A percentile compares a stretch with the other conserved stretches of the same genome.
phyloP scores from a whole-genome alignment of 2,888 invertebrate genomes.

The Dicyrtoma fusca region DNA sequence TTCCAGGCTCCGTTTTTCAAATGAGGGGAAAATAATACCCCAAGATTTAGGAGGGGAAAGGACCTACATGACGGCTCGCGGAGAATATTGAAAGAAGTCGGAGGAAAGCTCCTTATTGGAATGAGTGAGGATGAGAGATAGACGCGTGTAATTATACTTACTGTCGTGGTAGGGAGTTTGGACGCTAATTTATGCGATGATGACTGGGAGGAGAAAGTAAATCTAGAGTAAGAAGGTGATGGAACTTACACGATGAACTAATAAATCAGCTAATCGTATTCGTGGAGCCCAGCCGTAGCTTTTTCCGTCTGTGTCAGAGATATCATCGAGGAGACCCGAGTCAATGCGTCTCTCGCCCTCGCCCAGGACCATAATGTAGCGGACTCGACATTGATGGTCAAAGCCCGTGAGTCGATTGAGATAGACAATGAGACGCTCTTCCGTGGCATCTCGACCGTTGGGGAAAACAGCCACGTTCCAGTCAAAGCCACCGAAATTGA shows the following conservation, averaged over 20 bases:
- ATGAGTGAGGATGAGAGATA: no score
- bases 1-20: no score
- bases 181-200: no score
- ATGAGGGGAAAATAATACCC: no score
- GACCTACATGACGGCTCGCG: no score
- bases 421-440: conserved; percentile 64
- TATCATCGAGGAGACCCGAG: conserved; percentile 72
- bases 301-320: conserved; percentile 72
- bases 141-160: no score
- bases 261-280: conserved; percentile 63
- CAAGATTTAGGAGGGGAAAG: no score
- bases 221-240: background rate
- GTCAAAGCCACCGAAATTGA: conserved; percentile 79
- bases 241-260: conserved; percentile 52
- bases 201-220: background rate
- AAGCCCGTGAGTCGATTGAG: conserved; percentile 77
- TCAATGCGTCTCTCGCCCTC: conserved; percentile 71
- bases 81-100: no score
- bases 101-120: no score
- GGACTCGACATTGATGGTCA: conserved; percentile 76
- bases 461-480: conserved; percentile 74
- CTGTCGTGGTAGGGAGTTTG: no score
- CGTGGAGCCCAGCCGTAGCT: conserved; percentile 74
- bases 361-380: conserved; percentile 65
- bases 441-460: conserved; percentile 58